These are phyloP conservation scores for Planococcus citri DNA, from an alignment of 1,140 invertebrate species.

Conservation along the genomic window DNA sequence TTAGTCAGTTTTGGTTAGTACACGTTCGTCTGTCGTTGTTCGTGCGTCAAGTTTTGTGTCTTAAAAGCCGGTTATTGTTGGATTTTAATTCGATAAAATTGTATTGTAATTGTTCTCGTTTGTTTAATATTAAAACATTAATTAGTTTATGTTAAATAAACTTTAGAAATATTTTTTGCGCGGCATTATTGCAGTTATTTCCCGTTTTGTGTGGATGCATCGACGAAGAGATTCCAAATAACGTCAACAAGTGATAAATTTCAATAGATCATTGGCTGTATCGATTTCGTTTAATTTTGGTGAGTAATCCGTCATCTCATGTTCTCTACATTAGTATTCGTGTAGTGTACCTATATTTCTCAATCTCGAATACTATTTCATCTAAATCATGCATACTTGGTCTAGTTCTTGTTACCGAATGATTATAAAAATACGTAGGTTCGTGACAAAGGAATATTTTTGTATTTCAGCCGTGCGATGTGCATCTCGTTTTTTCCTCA, in stretches of 20 bases:
- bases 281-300: not conserved
- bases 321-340: too few relatives aligned
- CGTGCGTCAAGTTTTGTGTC: not conserved
- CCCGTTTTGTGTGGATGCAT: not conserved
- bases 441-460: too few relatives aligned
- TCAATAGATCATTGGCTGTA: not conserved
- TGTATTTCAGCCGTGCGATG: too few relatives aligned
- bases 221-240: not conserved
- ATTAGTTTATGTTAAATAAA: not conserved
- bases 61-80: not conserved
- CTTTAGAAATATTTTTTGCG: not conserved
- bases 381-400: too few relatives aligned
- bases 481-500: too few relatives aligned
- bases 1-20: not conserved
- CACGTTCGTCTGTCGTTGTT: not conserved
- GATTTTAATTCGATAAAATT: not conserved
- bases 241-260: not conserved
- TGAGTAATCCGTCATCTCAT: too few relatives aligned
- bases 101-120: not conserved
- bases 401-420: too few relatives aligned
- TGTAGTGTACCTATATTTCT: too few relatives aligned
- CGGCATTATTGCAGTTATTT: not conserved
- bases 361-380: too few relatives aligned
- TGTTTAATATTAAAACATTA: not conserved
- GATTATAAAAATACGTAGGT: too few relatives aligned